These are phyloP conservation scores for Phyllotreta cruciferae DNA, from an alignment of 2,888 invertebrate species.

Conservation along the genomic window DNA sequence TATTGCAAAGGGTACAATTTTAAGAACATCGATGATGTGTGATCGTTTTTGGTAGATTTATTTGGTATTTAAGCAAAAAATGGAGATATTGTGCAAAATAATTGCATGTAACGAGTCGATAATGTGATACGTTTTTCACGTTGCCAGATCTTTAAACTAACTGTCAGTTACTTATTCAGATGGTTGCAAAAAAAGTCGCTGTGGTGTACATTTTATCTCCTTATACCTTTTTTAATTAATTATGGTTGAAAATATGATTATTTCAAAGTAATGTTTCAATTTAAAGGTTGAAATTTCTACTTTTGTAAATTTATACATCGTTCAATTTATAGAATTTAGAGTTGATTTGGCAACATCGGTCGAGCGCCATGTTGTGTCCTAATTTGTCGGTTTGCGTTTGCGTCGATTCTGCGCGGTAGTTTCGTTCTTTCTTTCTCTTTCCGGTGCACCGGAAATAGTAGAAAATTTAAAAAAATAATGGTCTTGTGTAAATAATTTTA, in stretches of 20 bases:
- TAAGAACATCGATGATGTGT: background rate
- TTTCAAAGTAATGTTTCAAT: too few species aligned
- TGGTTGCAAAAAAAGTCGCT: too few species aligned
- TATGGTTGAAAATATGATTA: too few species aligned
- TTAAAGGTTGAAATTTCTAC: too few species aligned
- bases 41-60: background rate
- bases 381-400: constrained; percentile 18
- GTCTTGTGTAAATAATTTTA: constrained; percentile 10
- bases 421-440: constrained; percentile 43
- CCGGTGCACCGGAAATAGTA: constrained; percentile 48
- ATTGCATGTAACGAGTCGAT: constrained; percentile 12
- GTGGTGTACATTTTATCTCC: too few species aligned
- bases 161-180: too few species aligned
- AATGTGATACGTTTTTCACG: background rate
- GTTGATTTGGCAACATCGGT: constrained; percentile 3
- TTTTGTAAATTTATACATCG: too few species aligned
- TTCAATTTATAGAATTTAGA: too few species aligned
- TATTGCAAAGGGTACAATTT: background rate
- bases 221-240: too few species aligned
- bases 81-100: background rate
- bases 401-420: constrained; percentile 33
- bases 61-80: background rate
- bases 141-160: background rate
- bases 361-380: constrained; percentile 23
- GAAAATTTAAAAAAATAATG: constrained; percentile 39